Evolutionary conservation across 2,797 vertebrate genomes (phyloP), one percentile per base, ranked within the genome.

Genomic region (Synanceia verrucosa): DNA sequence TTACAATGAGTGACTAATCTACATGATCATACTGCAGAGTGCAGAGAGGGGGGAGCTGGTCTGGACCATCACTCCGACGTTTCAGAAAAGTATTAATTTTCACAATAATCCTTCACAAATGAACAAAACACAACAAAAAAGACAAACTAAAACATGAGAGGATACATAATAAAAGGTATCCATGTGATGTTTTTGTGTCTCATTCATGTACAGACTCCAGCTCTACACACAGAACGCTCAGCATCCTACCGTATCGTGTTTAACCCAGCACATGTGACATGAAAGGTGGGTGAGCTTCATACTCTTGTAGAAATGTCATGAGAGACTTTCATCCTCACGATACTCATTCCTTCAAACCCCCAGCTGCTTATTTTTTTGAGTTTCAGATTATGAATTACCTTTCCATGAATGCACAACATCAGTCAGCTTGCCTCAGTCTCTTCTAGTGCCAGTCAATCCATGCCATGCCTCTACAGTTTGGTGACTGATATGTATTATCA

Each of bases 1-100:
- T 90, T 84, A 89, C 55, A 53, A 47, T 4, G 29, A 82, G 50
- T 11, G 64, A 56, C 76, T 86, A 77, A 84, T 88, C 87, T 84
- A 43, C 52, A 66, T 46, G 6, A 67, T 67, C 46, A 60, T 66
- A 79, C 53, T 50, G 61, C 3, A 50, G 61, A 33, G 44, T 18
- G 50, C 58, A 41, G 66, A 2, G 52, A 59, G 37, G 59, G 31
- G 57, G 4, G 53, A 16, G 28, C 6, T 5, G 33, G 5, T 51
- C 14, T 47, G 51, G 31, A 64, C 9, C 9, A 12, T 63, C 55
- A 23, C 11, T 6, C 4, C 0, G 9, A 28, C 7, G 6, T 4
- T 8, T 14, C n/a, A 52, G 48, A 44, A 44, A 28, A 61, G 0
- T 0, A 2, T 46, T 60, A 12, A 9, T 50, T 50, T 28, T 44